Evolutionary conservation across 2,113 vertebrate genomes (phyloP).

Genomic region (Ptilorrhoa leucosticta): DNA sequence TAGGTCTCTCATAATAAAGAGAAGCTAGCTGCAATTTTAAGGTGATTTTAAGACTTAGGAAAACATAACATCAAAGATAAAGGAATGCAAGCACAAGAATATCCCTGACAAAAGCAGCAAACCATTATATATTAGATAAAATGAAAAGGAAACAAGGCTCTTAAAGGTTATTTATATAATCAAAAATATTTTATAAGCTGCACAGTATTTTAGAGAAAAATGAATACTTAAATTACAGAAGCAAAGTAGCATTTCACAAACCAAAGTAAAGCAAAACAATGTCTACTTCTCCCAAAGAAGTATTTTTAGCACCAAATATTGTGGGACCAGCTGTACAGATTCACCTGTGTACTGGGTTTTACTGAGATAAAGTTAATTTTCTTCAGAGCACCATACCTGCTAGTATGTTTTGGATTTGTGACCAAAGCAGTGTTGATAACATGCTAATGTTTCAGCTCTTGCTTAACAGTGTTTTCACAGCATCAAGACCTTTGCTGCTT

Average conservation of each 20-base stretch:
- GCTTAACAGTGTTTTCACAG: background rate
- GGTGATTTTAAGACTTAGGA: conserved; percentile 14
- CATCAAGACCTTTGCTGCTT: background rate
- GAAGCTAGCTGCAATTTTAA: conserved; percentile 14
- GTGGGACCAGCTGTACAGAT: background rate
- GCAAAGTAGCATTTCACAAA: conserved; percentile 33
- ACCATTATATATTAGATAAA: conserved; percentile 31
- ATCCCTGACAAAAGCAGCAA: conserved; percentile 52
- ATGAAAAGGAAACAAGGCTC: conserved; percentile 34
- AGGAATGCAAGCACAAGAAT: conserved; percentile 12
- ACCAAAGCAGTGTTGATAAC: background rate
- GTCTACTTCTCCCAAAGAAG: background rate
- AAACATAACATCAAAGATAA: conserved; percentile 33
- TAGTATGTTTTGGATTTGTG: background rate
- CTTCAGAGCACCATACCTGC: background rate
- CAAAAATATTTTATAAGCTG: conserved; percentile 33
- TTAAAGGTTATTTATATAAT: conserved; percentile 36
- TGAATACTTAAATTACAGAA: conserved; percentile 35
- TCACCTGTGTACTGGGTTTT: background rate
- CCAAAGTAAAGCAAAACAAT: conserved; percentile 30
- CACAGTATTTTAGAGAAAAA: conserved; percentile 40
- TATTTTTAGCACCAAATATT: background rate
- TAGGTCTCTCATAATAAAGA: conserved; percentile 27
- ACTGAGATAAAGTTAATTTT: background rate
- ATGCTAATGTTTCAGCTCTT: background rate